Conservation (phyloP, 2,797 vertebrate species). For the Oryzias dopingdopingensis region DNA sequence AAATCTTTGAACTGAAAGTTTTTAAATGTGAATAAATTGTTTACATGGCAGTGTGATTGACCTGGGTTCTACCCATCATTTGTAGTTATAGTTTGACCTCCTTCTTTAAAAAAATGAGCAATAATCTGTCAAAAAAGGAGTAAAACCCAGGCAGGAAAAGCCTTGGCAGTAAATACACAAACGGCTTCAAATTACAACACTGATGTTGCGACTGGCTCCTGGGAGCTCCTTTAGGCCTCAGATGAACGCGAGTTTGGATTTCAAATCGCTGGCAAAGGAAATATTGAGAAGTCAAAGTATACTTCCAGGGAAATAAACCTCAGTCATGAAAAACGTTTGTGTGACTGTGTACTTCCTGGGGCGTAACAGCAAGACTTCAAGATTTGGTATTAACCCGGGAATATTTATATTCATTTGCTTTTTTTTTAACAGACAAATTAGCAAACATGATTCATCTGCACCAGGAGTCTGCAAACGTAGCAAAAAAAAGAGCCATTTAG, state of each 20-base stretch:
- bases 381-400: constrained; percentile 41
- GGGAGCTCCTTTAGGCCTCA: constrained; percentile 20
- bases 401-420: constrained; percentile 27
- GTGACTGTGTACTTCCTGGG: constrained; percentile 46
- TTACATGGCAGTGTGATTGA: constrained; percentile 42
- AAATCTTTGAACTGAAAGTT: too few species aligned
- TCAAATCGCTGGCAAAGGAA: constrained; percentile 34
- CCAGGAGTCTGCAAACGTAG: too few species aligned
- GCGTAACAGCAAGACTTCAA: constrained; percentile 38
- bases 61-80: constrained; percentile 24
- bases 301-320: constrained; percentile 60
- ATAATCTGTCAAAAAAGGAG: constrained; percentile 43
- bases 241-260: constrained; percentile 35
- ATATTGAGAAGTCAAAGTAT: constrained; percentile 43
- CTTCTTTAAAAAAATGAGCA: constrained; percentile 41
- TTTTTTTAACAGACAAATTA: neutral
- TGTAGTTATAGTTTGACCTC: constrained; percentile 21
- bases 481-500: too few species aligned
- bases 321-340: constrained; percentile 25
- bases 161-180: constrained; percentile 18
- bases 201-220: constrained; percentile 21
- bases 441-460: too few species aligned
- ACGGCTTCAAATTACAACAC: constrained; percentile 31
- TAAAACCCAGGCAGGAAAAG: constrained; percentile 24
- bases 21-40: constrained; percentile 13